Base-by-base conservation (phyloP, 2,797 vertebrate species). In the Falco naumanni region DNA sequence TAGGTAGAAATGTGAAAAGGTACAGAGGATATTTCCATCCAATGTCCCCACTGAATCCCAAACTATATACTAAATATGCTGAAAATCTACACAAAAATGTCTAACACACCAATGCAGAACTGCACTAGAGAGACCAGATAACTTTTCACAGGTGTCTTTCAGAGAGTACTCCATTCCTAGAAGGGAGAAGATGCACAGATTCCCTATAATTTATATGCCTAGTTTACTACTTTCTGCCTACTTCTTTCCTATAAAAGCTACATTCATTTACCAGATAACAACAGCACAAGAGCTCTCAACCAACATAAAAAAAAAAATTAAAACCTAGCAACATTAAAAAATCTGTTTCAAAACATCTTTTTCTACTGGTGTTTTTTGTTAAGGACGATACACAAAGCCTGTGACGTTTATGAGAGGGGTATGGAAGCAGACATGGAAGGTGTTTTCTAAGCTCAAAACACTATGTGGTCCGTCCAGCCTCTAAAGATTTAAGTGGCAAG, bases 391-490 rank as follows among this genome's bases (percentile, higher is more conserved):
- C 6, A 87, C 4, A 17, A 69, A 81, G 21, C 21, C 28, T 59
- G 26, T 54, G 34, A 47, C 34, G 41, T 25, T 64, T 61, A 24
- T 0, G 0, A 39, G 11, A 79, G 11, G 5, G 57, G 5, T 19
- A n/a, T 10, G 21, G 16, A 87, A 84, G 18, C 28, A 51, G 26
- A 68, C 1, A 4, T 14, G 7, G 18, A 71, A 94, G 19, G 17
- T 71, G 28, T n/a, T 78, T 92, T 39, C 74, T 75, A 78, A 81
- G 33, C 10, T 78, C 53, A 53, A 66, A 43, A 56, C 7, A 92
- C 8, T 2, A 1, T 22, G 13, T 39, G 1, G 16, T 72, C 25
- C 60, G 31, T 21, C 37, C 2, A 71, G 6, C 6, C 17, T 48
- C 21, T 57, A 10, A 9, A 13, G 15, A 51, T 63, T 54, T 33